Evolutionary conservation across 2,888 invertebrate genomes (phyloP), one percentile per base, ranked within the genome.

Genomic region (Sesamia inferens): DNA sequence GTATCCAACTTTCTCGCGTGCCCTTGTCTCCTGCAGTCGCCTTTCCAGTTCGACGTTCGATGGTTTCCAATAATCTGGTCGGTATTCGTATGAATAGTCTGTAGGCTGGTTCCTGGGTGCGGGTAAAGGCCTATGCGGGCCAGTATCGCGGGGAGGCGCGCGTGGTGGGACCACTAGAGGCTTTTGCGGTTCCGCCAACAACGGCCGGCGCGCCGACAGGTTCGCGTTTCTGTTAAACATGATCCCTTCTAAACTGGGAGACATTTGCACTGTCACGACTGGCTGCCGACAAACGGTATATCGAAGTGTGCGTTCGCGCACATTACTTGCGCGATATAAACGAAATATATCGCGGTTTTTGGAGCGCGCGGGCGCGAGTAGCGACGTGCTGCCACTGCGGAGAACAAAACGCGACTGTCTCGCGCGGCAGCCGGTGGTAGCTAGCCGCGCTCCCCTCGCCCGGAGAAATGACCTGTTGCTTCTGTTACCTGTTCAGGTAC

Each of bases 381-480:
- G 81, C 81, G 81, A 84, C 93, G 91, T 92, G 80, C 86, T 22
- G 39, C 76, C 88, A 65, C 85, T 64, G 77, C 87, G 85, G 84
- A 79, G 87, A 76, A 84, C 90, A 85, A 88, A 91, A 88, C 90
- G 91, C 91, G 91, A 96, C 95, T 95, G 92, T 76, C 79, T 68
- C 77, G 72, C 77, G 72, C 70, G 76, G 79, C 78, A 78, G 89
- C 87, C 87, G 79, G 48, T 57, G 87, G 82, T 85, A 87, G 85
- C 90, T 85, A 87, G 85, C 90, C 91, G 90, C 87, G 90, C 93
- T 88, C 93, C 94, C 94, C 94, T 90, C 91, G 87, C 88, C 86
- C 90, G 90, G 92, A 90, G 94, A 95, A 95, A 94, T 95, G 95
- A 96, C 95, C 95, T 96, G 95, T 95, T 95, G 95, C 95, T 94